A percentile compares a stretch with the other conserved stretches of the same genome.
Evolutionary conservation across 2,888 invertebrate genomes (phyloP).

Genomic region (Ormyrus pomaceus): DNA sequence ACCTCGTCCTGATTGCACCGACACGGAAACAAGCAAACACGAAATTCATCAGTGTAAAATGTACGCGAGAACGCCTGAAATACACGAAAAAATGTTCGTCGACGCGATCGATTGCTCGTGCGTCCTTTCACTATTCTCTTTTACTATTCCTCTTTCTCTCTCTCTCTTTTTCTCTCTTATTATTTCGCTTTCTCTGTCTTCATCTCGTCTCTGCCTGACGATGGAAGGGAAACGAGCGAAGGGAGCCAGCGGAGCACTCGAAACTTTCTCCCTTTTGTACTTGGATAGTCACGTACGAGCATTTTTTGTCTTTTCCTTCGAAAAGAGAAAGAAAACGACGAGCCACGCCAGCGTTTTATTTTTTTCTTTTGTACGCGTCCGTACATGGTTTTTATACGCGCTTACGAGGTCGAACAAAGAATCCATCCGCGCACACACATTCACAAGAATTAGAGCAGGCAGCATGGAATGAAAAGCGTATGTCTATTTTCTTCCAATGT

Average conservation of each 20-base stretch:
- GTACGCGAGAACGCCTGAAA: conserved; percentile 6
- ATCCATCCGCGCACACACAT: conserved; percentile 47
- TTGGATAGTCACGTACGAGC: no score
- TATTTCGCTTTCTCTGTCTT: background rate
- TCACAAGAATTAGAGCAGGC: conserved; percentile 58
- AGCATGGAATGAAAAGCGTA: conserved; percentile 61
- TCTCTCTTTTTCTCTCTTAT: background rate
- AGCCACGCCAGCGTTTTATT: background rate
- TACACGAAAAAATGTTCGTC: conserved; percentile 12
- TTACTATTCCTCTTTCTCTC: background rate
- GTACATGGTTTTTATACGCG: background rate
- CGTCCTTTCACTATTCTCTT: background rate
- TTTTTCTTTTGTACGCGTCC: background rate
- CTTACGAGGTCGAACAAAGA: conserved; percentile 1
- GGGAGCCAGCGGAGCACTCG: background rate
- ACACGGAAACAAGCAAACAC: no score
- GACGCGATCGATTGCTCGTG: conserved; percentile 26
- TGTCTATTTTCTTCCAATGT: conserved; percentile 1
- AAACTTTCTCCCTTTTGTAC: background rate
- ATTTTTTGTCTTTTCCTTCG: conserved; percentile 9
- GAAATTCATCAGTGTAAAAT: no score
- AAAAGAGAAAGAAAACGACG: conserved; percentile 15
- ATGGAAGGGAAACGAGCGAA: background rate
- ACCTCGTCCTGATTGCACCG: background rate
- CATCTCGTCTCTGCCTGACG: background rate